These are phyloP conservation scores for Periophthalmus modestus DNA, from an alignment of 2,113 vertebrate species.

Conservation along the genomic window DNA sequence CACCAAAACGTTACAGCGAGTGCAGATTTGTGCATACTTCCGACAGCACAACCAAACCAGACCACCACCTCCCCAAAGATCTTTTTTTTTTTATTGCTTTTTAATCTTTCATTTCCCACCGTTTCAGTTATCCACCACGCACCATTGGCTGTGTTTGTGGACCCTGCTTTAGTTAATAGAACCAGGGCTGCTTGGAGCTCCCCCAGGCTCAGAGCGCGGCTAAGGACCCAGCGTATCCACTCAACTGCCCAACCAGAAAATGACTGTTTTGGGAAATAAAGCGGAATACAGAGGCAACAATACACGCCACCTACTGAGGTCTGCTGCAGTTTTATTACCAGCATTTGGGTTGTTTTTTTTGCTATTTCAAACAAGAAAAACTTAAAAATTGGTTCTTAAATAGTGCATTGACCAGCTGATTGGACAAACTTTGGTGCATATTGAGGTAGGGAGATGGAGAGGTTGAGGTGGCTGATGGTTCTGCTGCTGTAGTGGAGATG, in stretches of 20 bases:
- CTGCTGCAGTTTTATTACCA: slow-evolving; percentile 47
- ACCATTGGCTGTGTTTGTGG: slow-evolving; percentile 31
- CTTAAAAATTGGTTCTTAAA: background rate
- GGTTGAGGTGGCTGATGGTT: background rate
- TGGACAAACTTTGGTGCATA: too few species aligned
- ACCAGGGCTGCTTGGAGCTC: slow-evolving; percentile 22
- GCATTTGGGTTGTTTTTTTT: slow-evolving; percentile 51
- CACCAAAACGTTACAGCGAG: background rate
- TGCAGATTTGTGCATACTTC: background rate
- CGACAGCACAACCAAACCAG: background rate
- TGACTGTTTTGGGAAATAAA: slow-evolving; percentile 65
- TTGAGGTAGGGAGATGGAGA: too few species aligned
- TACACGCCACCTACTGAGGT: slow-evolving; percentile 13
- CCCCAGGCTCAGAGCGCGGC: slow-evolving; percentile 48
- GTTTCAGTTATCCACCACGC: slow-evolving; percentile 28
- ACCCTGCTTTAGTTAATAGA: slow-evolving; percentile 42
- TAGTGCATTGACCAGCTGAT: background rate
- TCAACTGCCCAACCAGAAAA: slow-evolving; percentile 68
- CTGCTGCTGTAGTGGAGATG: too few species aligned
- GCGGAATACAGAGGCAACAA: slow-evolving; percentile 34
- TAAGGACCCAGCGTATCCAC: slow-evolving; percentile 47
- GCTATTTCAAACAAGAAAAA: background rate
- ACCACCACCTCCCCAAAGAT: background rate
- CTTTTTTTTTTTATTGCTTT: background rate
- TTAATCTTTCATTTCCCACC: slow-evolving; percentile 6